phyloP scores from a whole-genome alignment of 2,888 invertebrate genomes.

The Smittia aterrima region DNA sequence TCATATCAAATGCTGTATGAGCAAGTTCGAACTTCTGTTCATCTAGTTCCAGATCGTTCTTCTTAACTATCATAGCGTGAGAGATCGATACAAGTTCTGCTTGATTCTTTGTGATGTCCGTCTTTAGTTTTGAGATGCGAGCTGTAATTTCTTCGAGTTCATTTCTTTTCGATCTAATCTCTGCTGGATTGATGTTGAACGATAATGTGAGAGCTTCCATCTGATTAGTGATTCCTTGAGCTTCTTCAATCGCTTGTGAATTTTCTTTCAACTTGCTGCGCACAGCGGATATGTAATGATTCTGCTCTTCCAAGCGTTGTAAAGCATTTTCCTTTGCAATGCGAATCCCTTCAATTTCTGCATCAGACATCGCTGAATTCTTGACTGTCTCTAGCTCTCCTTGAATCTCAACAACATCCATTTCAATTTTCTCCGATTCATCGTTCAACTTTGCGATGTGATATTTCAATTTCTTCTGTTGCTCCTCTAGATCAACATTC shows the following conservation, averaged over 20 bases:
- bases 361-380: neutral
- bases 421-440: neutral
- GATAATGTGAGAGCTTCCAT: neutral
- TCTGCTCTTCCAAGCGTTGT: neutral
- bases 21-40: neutral
- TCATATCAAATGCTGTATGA: neutral
- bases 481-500: neutral
- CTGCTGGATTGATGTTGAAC: neutral
- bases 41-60: neutral
- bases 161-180: neutral
- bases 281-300: neutral
- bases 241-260: neutral
- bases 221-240: neutral
- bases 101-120: neutral
- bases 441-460: neutral
- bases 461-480: neutral
- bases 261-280: constrained; percentile 11
- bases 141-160: neutral
- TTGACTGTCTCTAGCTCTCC: neutral
- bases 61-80: neutral
- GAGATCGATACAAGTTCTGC: neutral
- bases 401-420: neutral
- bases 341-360: neutral
- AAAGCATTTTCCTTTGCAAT: neutral
- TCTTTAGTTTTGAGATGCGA: neutral